Base-by-base conservation (phyloP, 2,797 vertebrate genomes). In the Pangasius mekongensis region DNA sequence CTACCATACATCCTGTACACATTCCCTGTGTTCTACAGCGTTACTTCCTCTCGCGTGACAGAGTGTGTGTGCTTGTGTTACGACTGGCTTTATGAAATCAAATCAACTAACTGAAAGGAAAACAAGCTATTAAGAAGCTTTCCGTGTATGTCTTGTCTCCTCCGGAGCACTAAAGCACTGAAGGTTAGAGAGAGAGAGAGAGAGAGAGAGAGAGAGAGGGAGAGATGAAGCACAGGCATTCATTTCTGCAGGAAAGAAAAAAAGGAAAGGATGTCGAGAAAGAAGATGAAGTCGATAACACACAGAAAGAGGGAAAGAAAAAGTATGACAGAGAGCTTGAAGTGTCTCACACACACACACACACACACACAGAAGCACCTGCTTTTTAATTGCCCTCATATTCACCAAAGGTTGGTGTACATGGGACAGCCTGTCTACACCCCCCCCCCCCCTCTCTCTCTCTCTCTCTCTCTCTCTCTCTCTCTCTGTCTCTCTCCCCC, bases 111-210 rank as follows among this genome's bases (percentile, higher is more conserved):
- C 49, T 54, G 27, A 78, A 78, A 85, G 56, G 71, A 86, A 78
- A 27, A 14, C 90, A 93, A 94, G 93, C 93, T 91, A 93, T 94
- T 94, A 95, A 95, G 94, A 92, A 93, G 94, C 93, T 96, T 95
- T 95, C 91, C 91, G 90, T 93, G 71, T 93, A 95, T 95, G 92
- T 94, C 93, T 94, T 94, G 93, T 93, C 89, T 83, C 91, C 83
- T 82, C n/a, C 43, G 71, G 92, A 92, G 86, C 86, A 87, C 88
- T 90, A 88, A 90, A 90, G 93, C 91, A 92, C 91, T 90, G 93
- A 76, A 93, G 93, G 94, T 94, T 91, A 93, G 89, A 88, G 54
- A 36, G 54, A 83, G 89, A 84, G 88, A 82, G 85, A 18, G 54
- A 66, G 16, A 90, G 87, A 84, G 49, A 27, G 52, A 83, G 90